phyloP scores from a whole-genome alignment of 2,113 vertebrate genomes.

The Climacteris rufus region DNA sequence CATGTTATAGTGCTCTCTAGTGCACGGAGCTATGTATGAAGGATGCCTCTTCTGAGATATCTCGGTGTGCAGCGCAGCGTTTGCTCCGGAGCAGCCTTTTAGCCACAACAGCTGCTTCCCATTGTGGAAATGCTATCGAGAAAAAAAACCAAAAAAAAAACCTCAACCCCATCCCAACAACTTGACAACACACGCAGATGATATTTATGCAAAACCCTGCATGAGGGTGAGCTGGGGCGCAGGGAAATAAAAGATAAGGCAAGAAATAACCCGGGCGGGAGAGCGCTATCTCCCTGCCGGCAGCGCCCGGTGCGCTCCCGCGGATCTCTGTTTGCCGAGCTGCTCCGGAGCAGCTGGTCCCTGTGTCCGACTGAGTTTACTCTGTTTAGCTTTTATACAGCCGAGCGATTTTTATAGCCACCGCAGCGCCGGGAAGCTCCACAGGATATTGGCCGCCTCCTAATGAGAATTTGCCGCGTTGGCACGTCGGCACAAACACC shows the following conservation, averaged over 20 bases:
- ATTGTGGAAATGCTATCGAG: background rate
- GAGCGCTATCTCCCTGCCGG: background rate
- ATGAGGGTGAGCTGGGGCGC: background rate
- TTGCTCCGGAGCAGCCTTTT: background rate
- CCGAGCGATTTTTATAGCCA: constrained; percentile 65
- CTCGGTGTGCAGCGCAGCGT: background rate
- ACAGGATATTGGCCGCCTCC: constrained; percentile 59
- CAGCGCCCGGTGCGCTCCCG: background rate
- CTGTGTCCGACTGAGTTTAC: background rate
- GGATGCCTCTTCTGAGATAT: constrained; percentile 1
- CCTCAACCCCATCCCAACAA: background rate
- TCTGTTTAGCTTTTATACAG: constrained; percentile 54
- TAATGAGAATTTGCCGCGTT: constrained; percentile 45
- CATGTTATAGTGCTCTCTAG: constrained; percentile 4
- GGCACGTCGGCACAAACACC: background rate
- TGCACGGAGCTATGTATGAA: constrained; percentile 22
- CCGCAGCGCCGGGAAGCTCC: constrained; percentile 35
- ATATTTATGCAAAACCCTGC: background rate
- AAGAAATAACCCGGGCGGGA: background rate
- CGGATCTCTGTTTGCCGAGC: constrained; percentile 54
- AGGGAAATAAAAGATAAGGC: constrained; percentile 23
- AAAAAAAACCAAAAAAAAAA: no score
- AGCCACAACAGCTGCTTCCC: constrained; percentile 21
- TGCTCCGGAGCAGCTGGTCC: constrained; percentile 51
- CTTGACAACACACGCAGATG: background rate